These are phyloP conservation scores for Phycodurus eques DNA, from an alignment of 2,113 vertebrate genomes.

Conservation along the genomic window DNA sequence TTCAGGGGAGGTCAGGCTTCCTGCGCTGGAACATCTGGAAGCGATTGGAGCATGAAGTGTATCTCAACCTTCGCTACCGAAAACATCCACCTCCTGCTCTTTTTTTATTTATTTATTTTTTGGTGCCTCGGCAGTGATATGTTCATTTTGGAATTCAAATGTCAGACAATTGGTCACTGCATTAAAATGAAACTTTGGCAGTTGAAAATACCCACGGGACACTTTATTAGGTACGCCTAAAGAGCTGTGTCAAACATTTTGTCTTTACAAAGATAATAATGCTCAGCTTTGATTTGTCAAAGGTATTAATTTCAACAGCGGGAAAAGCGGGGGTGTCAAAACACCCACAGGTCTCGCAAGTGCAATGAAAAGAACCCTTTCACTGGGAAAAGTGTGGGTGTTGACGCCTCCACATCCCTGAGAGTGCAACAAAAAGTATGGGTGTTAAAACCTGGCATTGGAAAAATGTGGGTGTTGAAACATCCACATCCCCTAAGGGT, in stretches of 20 bases:
- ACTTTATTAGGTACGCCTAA: not conserved
- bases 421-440: too few relatives aligned
- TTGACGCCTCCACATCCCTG: too few relatives aligned
- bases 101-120: not conserved
- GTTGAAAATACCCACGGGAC: not conserved
- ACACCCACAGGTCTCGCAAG: too few relatives aligned
- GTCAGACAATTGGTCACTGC: too few relatives aligned
- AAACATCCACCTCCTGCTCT: not conserved
- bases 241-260: not conserved
- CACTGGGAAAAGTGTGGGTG: too few relatives aligned
- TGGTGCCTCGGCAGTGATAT: not conserved
- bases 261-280: not conserved
- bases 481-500: too few relatives aligned
- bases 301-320: too few relatives aligned
- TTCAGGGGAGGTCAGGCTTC: not conserved
- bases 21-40: constrained; percentile 5
- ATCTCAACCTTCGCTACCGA: not conserved
- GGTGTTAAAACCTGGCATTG: too few relatives aligned
- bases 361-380: too few relatives aligned
- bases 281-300: not conserved
- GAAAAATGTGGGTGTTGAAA: too few relatives aligned
- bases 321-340: too few relatives aligned
- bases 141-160: not conserved
- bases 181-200: not conserved
- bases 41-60: not conserved